phyloP scores from a whole-genome alignment of 2,113 vertebrate species.

The Sinocyclocheilus anophthalmus region DNA sequence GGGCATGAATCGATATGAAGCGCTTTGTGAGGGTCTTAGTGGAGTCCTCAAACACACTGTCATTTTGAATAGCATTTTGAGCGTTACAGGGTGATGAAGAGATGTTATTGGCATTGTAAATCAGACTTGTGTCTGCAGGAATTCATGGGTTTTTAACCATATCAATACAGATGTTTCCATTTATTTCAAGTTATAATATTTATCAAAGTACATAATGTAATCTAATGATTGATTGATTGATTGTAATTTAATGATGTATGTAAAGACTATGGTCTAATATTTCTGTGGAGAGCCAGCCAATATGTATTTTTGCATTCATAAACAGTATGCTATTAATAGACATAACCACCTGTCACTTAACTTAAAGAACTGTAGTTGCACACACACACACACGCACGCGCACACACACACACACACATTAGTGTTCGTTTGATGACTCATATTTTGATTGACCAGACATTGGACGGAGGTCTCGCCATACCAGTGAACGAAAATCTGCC shows the following conservation, averaged over 20 bases:
- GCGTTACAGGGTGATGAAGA: neutral
- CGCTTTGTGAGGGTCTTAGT: neutral
- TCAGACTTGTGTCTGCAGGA: slow-evolving; percentile 6
- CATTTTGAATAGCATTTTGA: neutral
- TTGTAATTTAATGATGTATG: neutral
- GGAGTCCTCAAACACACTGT: neutral
- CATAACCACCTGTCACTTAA: neutral
- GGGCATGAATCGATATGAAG: slow-evolving; percentile 12
- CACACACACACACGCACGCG: neutral
- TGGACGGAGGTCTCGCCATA: neutral
- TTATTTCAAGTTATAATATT: neutral
- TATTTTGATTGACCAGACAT: slow-evolving; percentile 26
- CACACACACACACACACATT: neutral
- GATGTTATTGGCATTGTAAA: neutral
- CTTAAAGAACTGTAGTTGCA: neutral
- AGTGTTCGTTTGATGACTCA: slow-evolving; percentile 32
- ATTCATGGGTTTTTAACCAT: neutral
- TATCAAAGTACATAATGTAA: neutral
- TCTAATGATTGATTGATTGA: neutral
- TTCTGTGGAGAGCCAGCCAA: neutral
- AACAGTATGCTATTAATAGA: neutral
- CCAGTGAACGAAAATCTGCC: neutral
- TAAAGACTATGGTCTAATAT: too few species aligned
- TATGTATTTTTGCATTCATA: neutral
- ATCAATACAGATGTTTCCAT: neutral